Percentiles rank a stretch among this genome's conserved stretches.
Conservation (phyloP, 2,797 vertebrate species). For the Micrastur ruficollis region DNA sequence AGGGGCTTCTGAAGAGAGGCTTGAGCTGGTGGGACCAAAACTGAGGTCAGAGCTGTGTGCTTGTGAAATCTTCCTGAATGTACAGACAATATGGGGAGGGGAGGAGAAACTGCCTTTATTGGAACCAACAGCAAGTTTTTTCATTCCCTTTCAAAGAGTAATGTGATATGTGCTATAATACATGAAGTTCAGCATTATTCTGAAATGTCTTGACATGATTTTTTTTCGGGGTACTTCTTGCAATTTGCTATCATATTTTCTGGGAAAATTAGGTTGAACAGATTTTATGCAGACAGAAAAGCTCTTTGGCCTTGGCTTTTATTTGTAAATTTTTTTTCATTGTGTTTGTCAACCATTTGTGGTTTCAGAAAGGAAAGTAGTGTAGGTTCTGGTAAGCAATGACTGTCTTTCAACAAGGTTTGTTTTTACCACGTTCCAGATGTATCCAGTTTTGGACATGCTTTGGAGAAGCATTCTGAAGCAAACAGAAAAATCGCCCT, state of each 20-base stretch:
- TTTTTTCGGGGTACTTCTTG: background rate
- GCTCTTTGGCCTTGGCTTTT: background rate
- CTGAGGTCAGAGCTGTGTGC: background rate
- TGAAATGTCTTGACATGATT: background rate
- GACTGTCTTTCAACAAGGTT: background rate
- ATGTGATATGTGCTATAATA: background rate
- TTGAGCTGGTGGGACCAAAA: background rate
- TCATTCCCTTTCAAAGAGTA: background rate
- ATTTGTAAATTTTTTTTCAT: background rate
- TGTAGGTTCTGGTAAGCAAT: background rate
- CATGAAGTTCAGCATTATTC: background rate
- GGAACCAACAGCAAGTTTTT: background rate
- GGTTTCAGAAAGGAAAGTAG: background rate
- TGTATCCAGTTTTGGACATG: background rate
- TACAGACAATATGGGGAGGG: background rate
- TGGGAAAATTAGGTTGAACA: background rate
- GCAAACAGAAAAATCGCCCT: background rate
- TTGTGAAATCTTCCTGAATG: background rate
- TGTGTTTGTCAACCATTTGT: background rate
- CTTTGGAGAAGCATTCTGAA: background rate
- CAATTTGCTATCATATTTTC: background rate
- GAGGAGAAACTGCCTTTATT: background rate
- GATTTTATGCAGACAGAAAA: background rate
- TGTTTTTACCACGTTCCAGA: background rate
- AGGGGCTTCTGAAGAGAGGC: background rate